Evolutionary conservation across 2,113 vertebrate genomes (phyloP).

Genomic region (Barnardius zonarius): DNA sequence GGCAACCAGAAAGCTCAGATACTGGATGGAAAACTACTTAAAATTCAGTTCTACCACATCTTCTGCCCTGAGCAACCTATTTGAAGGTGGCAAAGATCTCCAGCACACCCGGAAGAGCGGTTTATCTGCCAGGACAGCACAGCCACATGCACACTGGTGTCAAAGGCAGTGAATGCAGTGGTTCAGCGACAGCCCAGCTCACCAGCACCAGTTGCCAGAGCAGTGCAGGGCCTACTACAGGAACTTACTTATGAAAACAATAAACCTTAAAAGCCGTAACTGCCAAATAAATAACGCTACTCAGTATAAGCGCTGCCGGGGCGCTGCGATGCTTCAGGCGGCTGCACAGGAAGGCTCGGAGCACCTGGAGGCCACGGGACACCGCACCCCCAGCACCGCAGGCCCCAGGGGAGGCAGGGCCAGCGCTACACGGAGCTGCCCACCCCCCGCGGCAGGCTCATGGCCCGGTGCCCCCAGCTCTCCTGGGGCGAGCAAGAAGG

Average conservation of each 20-base stretch:
- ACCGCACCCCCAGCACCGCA: rapidly evolving
- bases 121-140: not conserved
- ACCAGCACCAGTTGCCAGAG: too few species aligned
- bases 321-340: not conserved
- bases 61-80: not conserved
- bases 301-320: not conserved
- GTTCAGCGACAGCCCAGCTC: not conserved
- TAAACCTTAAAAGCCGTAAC: rapidly evolving
- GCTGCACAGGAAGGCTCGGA: not conserved
- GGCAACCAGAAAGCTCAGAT: not conserved
- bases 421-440: too few species aligned
- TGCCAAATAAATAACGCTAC: not conserved
- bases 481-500: rapidly evolving
- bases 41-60: rapidly evolving
- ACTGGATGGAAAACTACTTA: rapidly evolving
- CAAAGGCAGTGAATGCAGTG: rapidly evolving
- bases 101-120: not conserved
- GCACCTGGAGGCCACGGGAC: rapidly evolving
- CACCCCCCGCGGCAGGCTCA: not conserved
- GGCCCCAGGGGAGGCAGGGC: rapidly evolving
- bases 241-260: rapidly evolving
- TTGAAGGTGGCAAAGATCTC: not conserved
- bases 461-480: not conserved
- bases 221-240: rapidly evolving
- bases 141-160: rapidly evolving